Base-by-base conservation (phyloP, 2,113 vertebrate species). In the Tonatia bakeri region DNA sequence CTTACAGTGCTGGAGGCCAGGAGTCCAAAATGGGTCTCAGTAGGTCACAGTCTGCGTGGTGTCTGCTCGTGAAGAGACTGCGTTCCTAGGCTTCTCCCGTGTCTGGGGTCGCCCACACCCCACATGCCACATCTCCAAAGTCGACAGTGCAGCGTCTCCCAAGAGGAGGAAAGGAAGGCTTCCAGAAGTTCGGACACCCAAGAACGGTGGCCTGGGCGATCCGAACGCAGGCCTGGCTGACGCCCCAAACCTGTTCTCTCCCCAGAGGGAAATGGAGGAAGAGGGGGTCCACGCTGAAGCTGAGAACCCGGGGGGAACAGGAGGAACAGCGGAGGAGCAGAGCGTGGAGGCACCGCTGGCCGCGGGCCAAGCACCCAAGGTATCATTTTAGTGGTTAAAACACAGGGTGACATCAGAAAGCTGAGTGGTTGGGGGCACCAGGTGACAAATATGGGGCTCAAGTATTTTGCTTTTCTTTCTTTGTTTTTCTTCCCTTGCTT, bases 201-300 rank as follows among this genome's bases (percentile, higher is more conserved):
- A 69, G 13, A 38, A 76, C 0, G 22, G 64, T 10, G 3, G n/a
- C 33, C 11, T 19, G 50, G 33, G 47, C 24, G 61, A 33, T 73
- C 67, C 69, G 24, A 7, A 79, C 19, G 40, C 14, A 17, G 40
- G 4, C 54, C 40, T 72, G 31, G 19, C 65, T 19, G 70, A 61
- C 26, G 22, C 38, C 40, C 4, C 84, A 91, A 84, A 12, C 19
- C 52, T 50, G 24, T 36, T 69, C 81, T 33, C 90, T 52, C 54
- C 19, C 65, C 8, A 5, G 33, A 33, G 33, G 54, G 36, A 15
- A 31, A 54, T 13, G 47, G 82, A 81, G 61, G 47, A 50, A 87
- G n/a, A 65, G 33, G 14, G 1, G 17, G 59, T 16, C 31, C 0
- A 0, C 24, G 73, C 31, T 26, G 16, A 77, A 47, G 10, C 54